Evolutionary conservation across 2,113 vertebrate species (phyloP).

Genomic region (Neoarius graeffei): DNA sequence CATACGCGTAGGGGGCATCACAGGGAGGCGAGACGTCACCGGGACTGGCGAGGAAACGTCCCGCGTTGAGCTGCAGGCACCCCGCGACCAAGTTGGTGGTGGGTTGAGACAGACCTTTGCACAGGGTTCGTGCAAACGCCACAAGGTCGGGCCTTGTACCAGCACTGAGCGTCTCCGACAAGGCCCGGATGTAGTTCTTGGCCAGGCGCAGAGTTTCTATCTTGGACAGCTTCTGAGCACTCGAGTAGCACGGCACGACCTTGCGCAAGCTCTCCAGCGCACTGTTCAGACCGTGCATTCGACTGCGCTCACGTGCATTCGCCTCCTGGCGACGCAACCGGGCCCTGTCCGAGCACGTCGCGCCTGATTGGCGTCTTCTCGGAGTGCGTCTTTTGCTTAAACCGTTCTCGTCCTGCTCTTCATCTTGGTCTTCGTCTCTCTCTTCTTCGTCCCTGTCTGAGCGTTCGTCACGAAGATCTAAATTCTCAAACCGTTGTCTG

Average conservation of each 20-base stretch:
- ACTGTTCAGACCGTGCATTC: conserved; percentile 95
- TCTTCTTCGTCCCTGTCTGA: conserved; percentile 82
- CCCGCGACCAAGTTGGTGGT: conserved; percentile 99
- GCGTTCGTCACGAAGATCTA: conserved; percentile 80
- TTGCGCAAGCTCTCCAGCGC: conserved; percentile 97
- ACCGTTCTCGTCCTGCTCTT: conserved; percentile 86
- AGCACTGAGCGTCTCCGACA: conserved; percentile 94
- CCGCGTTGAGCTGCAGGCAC: conserved; percentile 96
- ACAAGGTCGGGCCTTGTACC: conserved; percentile 96
- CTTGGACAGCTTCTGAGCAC: conserved; percentile 98
- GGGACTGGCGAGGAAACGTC: conserved; percentile 94
- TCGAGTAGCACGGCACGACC: conserved; percentile 98
- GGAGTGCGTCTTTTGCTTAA: conserved; percentile 85
- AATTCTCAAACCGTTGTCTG: conserved; percentile 68
- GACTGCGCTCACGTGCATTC: conserved; percentile 89
- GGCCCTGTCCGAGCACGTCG: conserved; percentile 84
- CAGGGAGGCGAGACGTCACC: conserved; percentile 88
- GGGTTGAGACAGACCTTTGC: conserved; percentile 97
- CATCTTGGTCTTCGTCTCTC: conserved; percentile 82
- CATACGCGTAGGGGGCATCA: conserved; percentile 88
- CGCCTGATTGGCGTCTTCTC: conserved; percentile 89
- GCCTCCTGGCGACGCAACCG: conserved; percentile 92
- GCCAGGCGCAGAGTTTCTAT: conserved; percentile 97
- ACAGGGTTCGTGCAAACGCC: conserved; percentile 95
- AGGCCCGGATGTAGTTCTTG: conserved; percentile 99